Percentiles rank a stretch among this genome's conserved stretches.
Evolutionary conservation across 2,888 invertebrate species (phyloP).

Genomic region (Busseola fusca): DNA sequence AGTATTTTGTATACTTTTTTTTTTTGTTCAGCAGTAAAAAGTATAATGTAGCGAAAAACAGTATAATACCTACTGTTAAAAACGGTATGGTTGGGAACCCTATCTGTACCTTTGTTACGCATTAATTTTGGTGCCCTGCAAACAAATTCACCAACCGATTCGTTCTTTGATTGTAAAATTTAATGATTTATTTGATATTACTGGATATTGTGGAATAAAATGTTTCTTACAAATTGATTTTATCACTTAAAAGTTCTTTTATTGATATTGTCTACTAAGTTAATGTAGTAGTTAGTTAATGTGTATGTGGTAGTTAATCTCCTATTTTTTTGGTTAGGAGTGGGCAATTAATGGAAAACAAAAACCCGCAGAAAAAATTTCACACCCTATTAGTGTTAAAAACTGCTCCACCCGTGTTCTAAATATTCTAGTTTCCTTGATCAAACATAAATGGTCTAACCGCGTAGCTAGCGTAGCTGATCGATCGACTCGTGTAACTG

Average conservation of each 20-base stretch:
- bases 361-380: background rate
- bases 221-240: background rate
- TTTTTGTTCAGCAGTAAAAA: no score
- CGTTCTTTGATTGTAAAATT: background rate
- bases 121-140: conserved; percentile 16
- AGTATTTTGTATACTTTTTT: no score
- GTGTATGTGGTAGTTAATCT: no score
- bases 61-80: no score
- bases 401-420: no score
- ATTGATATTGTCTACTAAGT: background rate
- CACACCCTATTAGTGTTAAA: background rate
- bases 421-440: background rate
- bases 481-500: no score
- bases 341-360: background rate
- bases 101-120: background rate
- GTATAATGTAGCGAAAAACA: no score
- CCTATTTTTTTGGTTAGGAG: background rate
- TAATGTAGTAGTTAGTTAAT: no score
- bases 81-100: no score
- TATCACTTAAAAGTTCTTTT: background rate
- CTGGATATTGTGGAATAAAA: background rate
- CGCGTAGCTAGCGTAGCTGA: no score
- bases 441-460: no score
- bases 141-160: background rate
- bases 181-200: conserved; percentile 10